phyloP scores from a whole-genome alignment of 2,888 invertebrate genomes.

The Frankliniella fusca region DNA sequence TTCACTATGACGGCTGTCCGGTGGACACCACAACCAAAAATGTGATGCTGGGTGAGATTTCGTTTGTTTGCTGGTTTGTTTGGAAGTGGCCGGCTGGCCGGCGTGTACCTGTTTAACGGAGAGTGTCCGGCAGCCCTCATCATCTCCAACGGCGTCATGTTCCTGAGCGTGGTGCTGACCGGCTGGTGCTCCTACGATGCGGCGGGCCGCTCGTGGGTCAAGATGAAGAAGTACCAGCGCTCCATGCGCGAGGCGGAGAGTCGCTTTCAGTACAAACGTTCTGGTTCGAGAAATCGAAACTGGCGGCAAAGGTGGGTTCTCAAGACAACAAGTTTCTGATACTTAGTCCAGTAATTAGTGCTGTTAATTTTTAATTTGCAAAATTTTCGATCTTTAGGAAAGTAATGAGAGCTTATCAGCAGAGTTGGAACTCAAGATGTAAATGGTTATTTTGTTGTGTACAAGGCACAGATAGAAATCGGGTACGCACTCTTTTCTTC shows the following conservation, averaged over 20 bases:
- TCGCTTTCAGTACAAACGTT: conserved; percentile 69
- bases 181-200: conserved; percentile 84
- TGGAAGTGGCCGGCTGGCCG: no score
- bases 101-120: background rate
- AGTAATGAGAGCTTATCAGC: conserved; percentile 79
- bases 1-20: conserved; percentile 64
- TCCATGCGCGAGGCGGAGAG: conserved; percentile 73
- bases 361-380: background rate
- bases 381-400: conserved; percentile 55
- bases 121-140: conserved; percentile 46
- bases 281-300: conserved; percentile 71
- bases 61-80: background rate
- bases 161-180: conserved; percentile 67
- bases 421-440: conserved; percentile 82
- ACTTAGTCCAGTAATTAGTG: background rate
- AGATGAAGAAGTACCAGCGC: conserved; percentile 81
- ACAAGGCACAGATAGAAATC: conserved; percentile 67
- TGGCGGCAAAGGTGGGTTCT: conserved; percentile 71
- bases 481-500: conserved; percentile 48
- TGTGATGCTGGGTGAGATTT: conserved; percentile 64
- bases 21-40: conserved; percentile 62
- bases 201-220: conserved; percentile 85
- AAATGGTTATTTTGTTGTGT: conserved; percentile 78
- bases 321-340: conserved; percentile 1
- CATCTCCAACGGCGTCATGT: conserved; percentile 71